Percentiles rank a stretch among this genome's conserved stretches.
Conservation (phyloP, 2,888 invertebrate genomes). For the Caradrina kadenii region DNA sequence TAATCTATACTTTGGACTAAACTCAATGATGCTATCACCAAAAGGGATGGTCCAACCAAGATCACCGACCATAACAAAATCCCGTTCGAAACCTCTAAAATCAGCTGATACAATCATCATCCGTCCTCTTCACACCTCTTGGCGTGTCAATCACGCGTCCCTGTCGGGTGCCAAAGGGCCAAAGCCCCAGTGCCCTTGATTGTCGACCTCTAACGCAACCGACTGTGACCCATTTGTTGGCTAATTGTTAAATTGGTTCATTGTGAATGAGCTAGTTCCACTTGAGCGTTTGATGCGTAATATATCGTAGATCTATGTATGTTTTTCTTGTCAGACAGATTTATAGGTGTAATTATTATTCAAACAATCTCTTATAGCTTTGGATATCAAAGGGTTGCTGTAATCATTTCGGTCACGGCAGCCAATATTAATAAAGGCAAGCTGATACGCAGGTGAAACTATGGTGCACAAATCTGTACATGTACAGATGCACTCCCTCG, state of each 20-base stretch:
- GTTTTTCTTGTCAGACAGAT: not conserved
- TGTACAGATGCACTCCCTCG: no score
- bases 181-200: conserved; percentile 79
- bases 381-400: no score
- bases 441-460: no score
- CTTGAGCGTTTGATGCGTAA: conserved; percentile 28
- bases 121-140: conserved; percentile 58
- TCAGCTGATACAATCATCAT: conserved; percentile 63
- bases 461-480: no score
- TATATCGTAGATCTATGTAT: not conserved
- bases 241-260: conserved; percentile 64
- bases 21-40: not conserved
- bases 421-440: no score
- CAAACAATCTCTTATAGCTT: no score
- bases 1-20: not conserved
- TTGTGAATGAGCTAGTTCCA: conserved; percentile 35
- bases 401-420: no score
- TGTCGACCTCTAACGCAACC: conserved; percentile 70
- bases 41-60: conserved; percentile 1
- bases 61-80: conserved; percentile 44
- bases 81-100: conserved; percentile 42
- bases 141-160: conserved; percentile 56
- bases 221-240: conserved; percentile 76
- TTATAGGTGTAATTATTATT: not conserved
- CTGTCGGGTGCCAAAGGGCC: conserved; percentile 66